These are phyloP conservation scores for Unio delphinus DNA, from an alignment of 2,888 invertebrate genomes.

Conservation along the genomic window DNA sequence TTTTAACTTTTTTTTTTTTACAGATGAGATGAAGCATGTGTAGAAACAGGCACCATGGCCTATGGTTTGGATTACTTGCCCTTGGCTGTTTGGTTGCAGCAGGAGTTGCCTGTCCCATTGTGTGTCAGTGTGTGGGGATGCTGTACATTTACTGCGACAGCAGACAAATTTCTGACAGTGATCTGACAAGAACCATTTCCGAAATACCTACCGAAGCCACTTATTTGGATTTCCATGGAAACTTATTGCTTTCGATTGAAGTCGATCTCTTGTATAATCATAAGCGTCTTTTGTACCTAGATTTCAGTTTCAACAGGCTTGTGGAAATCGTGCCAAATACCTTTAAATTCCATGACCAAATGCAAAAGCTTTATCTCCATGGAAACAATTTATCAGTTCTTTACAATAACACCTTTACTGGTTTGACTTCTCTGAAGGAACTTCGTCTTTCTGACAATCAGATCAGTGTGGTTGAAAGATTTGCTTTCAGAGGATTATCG, in stretches of 20 bases:
- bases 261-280: slow-evolving; percentile 29
- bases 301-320: slow-evolving; percentile 38
- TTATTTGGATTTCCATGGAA: slow-evolving; percentile 52
- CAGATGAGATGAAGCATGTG: slow-evolving; percentile 28
- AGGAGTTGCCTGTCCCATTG: slow-evolving; percentile 43
- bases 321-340: slow-evolving; percentile 16
- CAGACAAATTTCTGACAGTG: slow-evolving; percentile 25
- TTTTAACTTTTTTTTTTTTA: slow-evolving; percentile 1
- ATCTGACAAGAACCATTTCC: slow-evolving; percentile 24
- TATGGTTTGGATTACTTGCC: slow-evolving; percentile 11
- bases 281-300: slow-evolving; percentile 30
- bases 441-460: slow-evolving; percentile 34
- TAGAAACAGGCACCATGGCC: slow-evolving; percentile 11
- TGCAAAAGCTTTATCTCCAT: slow-evolving; percentile 40
- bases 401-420: slow-evolving; percentile 31
- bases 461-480: slow-evolving; percentile 30
- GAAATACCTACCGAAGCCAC: slow-evolving; percentile 36
- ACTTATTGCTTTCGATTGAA: slow-evolving; percentile 26
- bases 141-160: slow-evolving; percentile 53
- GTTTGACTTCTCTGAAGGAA: slow-evolving; percentile 23
- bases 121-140: slow-evolving; percentile 41
- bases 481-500: slow-evolving; percentile 30
- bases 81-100: slow-evolving; percentile 16
- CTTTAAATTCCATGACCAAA: slow-evolving; percentile 25
- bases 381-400: slow-evolving; percentile 26